Evolutionary conservation across 2,888 invertebrate species (phyloP), one percentile per base, ranked within the genome.

Genomic region (Harpalus rubripes): DNA sequence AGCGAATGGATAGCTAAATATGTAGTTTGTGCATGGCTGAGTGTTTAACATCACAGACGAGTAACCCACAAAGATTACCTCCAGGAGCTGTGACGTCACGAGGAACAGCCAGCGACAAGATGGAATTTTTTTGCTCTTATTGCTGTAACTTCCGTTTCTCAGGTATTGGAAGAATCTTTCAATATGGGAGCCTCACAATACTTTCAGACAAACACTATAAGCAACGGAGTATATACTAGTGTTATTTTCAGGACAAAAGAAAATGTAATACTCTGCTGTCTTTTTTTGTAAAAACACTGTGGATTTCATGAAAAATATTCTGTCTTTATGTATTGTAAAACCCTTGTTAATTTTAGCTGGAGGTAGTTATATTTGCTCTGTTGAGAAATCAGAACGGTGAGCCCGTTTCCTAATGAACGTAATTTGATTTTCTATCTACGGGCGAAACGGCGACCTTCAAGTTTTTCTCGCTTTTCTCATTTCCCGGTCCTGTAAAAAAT

Each of bases 1-100:
- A 5, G 63, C 63, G 63, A 22, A 22, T 7, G 22, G 0, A 18
- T 22, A 63, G 12, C 63, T 63, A 63, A 63, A 63, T 63, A 63
- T 63, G 26, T 63, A 63, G 63, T 22, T 22, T 63, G 22, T 26
- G 59, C 59, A 18, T 16, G 59, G 59, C 59, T 52, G 59, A 61
- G 7, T 16, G 4, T 6, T n/a, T 16, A 18, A 61, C 59, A 18
- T 61, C 59, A 61, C 16, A 59, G 15, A 15, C 59, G 59, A 22
- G 6, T 10, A 44, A 10, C 44, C 44, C 44, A 8, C 59, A 18
- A 0, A 10, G 59, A 10, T 61, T 18, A 6, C 16, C 7, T 61
- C 59, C 0, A 16, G 18, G 18, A 16, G 16, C 59, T 61, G 7
- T 61, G 7, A 18, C 16, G 22, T 61, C 59, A 18, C 3, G 22